Conservation (phyloP, 2,888 invertebrate genomes). For the Cyclophora albipunctata region DNA sequence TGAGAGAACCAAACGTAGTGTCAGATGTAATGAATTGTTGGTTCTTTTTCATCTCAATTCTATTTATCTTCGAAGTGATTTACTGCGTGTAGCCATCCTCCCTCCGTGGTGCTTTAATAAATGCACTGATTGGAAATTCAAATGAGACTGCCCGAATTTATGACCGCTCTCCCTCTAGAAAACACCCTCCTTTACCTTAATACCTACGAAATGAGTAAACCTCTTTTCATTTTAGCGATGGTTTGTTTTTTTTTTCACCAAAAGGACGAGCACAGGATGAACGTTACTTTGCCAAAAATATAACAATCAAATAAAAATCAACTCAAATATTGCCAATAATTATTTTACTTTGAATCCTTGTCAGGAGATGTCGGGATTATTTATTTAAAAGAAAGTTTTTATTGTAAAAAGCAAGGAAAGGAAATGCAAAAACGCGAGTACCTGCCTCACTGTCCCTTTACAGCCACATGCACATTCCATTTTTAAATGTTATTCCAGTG, state of each 20-base stretch:
- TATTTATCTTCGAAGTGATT: slow-evolving; percentile 23
- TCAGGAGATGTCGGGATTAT: slow-evolving; percentile 69
- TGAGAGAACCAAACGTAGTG: no score
- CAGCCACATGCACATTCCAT: slow-evolving; percentile 66
- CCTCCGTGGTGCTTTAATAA: slow-evolving; percentile 41
- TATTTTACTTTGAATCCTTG: slow-evolving; percentile 70
- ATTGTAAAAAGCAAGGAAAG: slow-evolving; percentile 71
- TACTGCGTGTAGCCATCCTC: slow-evolving; percentile 17
- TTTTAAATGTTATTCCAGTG: slow-evolving; percentile 53
- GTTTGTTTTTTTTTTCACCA: slow-evolving; percentile 1
- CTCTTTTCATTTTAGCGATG: slow-evolving; percentile 7
- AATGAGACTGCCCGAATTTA: slow-evolving; percentile 66
- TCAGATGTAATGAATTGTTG: no score
- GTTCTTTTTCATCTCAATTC: slow-evolving; percentile 2
- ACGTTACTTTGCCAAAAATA: slow-evolving; percentile 6
- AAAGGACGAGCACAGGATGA: no score
- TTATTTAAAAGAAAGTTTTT: slow-evolving; percentile 76
- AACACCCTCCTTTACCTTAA: slow-evolving; percentile 39
- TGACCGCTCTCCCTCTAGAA: slow-evolving; percentile 41
- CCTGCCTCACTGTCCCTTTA: slow-evolving; percentile 68
- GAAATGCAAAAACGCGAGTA: slow-evolving; percentile 72
- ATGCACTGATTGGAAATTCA: slow-evolving; percentile 70
- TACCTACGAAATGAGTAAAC: slow-evolving; percentile 10
- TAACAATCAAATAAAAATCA: slow-evolving; percentile 3
- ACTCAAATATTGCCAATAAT: slow-evolving; percentile 42